Conservation (phyloP, 2,113 vertebrate genomes). For the human region GRCh38 chr3:21040501-21041000, state of each 20-base stretch:
- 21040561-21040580: background rate
- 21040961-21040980: background rate
- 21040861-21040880: background rate
- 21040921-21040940: background rate
- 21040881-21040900: background rate
- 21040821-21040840: background rate
- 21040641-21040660: background rate
- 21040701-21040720: background rate
- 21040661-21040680: background rate
- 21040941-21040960: background rate
- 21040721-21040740: background rate
- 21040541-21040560: background rate
- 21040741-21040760: conserved; percentile 13
- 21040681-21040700: background rate
- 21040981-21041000: background rate
- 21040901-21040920: background rate
- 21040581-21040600: background rate
- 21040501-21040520: background rate
- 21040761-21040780: background rate
- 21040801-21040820: background rate
- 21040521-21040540: background rate
- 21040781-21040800: background rate
- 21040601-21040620: background rate
- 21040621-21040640: background rate
- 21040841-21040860: background rate